phyloP scores from a whole-genome alignment of 2,888 invertebrate species.

The Acleris holmiana region DNA sequence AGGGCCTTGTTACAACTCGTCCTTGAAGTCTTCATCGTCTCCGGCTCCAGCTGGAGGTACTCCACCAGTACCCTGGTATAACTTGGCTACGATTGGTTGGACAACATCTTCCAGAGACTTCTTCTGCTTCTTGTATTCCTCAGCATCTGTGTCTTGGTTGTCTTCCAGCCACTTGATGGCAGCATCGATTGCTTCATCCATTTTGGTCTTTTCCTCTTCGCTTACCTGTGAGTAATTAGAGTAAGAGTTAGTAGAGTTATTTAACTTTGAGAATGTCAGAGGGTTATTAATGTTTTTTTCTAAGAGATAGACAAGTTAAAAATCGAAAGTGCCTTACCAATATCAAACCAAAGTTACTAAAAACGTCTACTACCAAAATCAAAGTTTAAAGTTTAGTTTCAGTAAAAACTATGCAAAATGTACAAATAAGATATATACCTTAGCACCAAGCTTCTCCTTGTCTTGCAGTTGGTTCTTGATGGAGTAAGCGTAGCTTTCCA shows the following conservation, averaged over 20 bases:
- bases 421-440: constrained; percentile 70
- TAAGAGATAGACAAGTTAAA: too few relatives aligned
- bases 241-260: not conserved
- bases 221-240: constrained; percentile 72
- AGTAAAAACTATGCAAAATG: too few relatives aligned
- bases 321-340: too few relatives aligned
- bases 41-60: constrained; percentile 89
- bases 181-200: constrained; percentile 98
- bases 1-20: constrained; percentile 88
- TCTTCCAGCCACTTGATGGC: constrained; percentile 99
- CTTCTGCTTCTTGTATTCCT: constrained; percentile 97
- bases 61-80: constrained; percentile 95
- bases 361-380: too few relatives aligned
- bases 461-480: constrained; percentile 98
- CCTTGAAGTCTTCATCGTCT: constrained; percentile 91
- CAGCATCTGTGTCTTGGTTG: constrained; percentile 95
- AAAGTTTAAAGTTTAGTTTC: too few relatives aligned
- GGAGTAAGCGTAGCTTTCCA: constrained; percentile 98
- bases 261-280: too few relatives aligned
- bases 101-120: constrained; percentile 97
- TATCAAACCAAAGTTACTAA: too few relatives aligned
- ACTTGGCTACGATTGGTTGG: constrained; percentile 98
- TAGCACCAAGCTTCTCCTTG: constrained; percentile 98
- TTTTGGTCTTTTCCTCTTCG: constrained; percentile 95
- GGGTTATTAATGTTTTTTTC: too few relatives aligned